Conservation (phyloP, 37 sponge, comb jelly and placozoan genomes). For the Amphimedon queenslandica region DNA sequence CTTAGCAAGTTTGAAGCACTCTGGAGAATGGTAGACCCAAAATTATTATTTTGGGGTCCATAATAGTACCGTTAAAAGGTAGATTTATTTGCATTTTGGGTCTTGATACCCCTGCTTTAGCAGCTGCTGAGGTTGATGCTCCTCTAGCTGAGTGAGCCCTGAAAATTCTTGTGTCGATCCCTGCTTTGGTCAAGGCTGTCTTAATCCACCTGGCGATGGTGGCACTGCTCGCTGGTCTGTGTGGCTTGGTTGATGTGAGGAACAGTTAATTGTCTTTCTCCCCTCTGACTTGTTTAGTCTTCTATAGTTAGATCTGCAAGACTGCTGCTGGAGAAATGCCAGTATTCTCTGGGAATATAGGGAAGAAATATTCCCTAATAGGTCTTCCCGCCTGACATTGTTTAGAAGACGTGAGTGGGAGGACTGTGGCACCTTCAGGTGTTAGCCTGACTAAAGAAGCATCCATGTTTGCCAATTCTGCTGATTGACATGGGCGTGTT, state of each 20-base stretch:
- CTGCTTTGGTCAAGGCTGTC: not conserved
- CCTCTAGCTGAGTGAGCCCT: constrained; percentile 19
- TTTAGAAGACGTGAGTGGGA: constrained; percentile 20
- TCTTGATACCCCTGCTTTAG: not conserved
- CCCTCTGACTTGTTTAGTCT: not conserved
- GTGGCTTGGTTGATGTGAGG: constrained; percentile 10
- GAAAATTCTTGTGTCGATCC: constrained; percentile 7
- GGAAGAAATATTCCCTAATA: too few species aligned
- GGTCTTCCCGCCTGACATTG: too few species aligned
- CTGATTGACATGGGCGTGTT: constrained; percentile 2
- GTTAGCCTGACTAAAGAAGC: not conserved
- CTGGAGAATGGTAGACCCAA: not conserved
- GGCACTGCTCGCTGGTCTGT: not conserved
- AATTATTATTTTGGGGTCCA: not conserved
- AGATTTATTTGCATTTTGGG: not conserved
- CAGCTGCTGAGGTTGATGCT: constrained; percentile 6
- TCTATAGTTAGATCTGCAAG: not conserved
- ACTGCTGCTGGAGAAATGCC: constrained; percentile 8
- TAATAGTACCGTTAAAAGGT: not conserved
- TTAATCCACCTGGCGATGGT: constrained; percentile 17
- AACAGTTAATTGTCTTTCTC: not conserved
- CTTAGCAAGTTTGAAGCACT: constrained; percentile 22
- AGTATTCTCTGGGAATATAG: too few species aligned
- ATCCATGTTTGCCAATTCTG: constrained; percentile 33
- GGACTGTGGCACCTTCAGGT: constrained; percentile 38